Evolutionary conservation across 2,113 vertebrate genomes (phyloP), one percentile per base, ranked within the genome.

Genomic region (Caranx melampygus): DNA sequence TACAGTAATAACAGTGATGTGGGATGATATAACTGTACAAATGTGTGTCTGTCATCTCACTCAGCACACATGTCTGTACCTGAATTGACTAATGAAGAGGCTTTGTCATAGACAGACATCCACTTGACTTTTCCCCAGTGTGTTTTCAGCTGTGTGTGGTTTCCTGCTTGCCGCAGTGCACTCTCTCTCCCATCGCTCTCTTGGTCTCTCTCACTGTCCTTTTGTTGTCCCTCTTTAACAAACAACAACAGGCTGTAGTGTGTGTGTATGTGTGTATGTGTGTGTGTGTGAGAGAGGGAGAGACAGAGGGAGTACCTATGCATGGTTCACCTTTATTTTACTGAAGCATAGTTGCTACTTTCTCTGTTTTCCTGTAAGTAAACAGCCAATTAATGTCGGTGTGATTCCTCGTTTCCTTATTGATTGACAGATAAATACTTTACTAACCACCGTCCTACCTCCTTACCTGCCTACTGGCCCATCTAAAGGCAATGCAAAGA

Each of bases 51-150:
- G 1, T 45, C n/a, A 7, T 62, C 40, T 73, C 57, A 70, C 57
- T 66, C 35, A 61, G 49, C 61, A 9, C 52, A 69, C 18, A 44
- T 5, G 13, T 55, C 72, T 52, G 54, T 45, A 45, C 51, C 21
- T 52, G 8, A 26, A 51, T 10, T 26, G 35, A 75, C 59, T 65
- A 82, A 83, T 86, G 81, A 74, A 42, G 68, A 72, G 69, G 58
- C 47, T 86, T 77, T 81, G 63, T 81, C 65, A 73, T 31, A 49
- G 35, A 79, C 58, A 77, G 66, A 18, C 57, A 18, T 72, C 69
- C 65, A 75, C 69, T 75, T 78, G 64, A 71, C 83, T 79, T 64
- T 78, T 63, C 16, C 68, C 49, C 60, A 42, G 70, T 54, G 21
- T 45, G 34, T 37, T 40, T 66, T 77, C 69, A 74, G 34, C 68